Evolutionary conservation across 1,140 invertebrate genomes (phyloP), one percentile per base, ranked within the genome.

Genomic region (Drosophila truncata): DNA sequence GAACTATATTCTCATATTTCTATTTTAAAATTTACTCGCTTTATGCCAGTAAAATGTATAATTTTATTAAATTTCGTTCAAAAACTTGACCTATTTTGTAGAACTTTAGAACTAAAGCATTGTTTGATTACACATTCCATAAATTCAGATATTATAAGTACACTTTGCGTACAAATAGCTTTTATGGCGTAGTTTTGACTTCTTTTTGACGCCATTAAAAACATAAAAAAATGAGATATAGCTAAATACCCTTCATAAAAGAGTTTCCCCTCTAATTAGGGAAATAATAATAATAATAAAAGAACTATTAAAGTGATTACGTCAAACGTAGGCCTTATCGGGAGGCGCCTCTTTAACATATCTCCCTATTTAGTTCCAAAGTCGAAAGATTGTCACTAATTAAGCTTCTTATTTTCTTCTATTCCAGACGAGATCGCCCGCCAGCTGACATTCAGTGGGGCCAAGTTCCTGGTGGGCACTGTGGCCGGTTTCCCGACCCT

Each of bases 401-500:
- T 47, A 29, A 11, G 2, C 25, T 7, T 16, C 6, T 5, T 9
- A 5, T 4, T 9, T 7, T 13, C n/a, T 23, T 2, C 1, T 13
- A 2, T 84, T 83, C 6, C 91, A 97, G 97, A 96, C 71, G 97
- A 98, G 94, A 95, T 98, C 18, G 93, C 93, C 27, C 94, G 94
- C 14, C 97, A 97, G 91, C 79, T 98, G 27, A 91, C 93, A 63
- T 94, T 95, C 66, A 95, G 95, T 5, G 93, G 94, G 6, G 94
- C 95, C 16, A 96, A 96, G 91, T 95, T 94, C 9, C 93, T 97
- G 8, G 94, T 98, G 14, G 95, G 96, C 7, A 94, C 94, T 1
- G 93, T 94, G 16, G 86, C 94, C 5, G 94, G 94, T 23, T 94
- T 94, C 59, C 54, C 82, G 0, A 93, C 91, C 13, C 91, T 95